Evolutionary conservation across 2,888 invertebrate species (phyloP).

Genomic region (Lissocephala sabroskyi): DNA sequence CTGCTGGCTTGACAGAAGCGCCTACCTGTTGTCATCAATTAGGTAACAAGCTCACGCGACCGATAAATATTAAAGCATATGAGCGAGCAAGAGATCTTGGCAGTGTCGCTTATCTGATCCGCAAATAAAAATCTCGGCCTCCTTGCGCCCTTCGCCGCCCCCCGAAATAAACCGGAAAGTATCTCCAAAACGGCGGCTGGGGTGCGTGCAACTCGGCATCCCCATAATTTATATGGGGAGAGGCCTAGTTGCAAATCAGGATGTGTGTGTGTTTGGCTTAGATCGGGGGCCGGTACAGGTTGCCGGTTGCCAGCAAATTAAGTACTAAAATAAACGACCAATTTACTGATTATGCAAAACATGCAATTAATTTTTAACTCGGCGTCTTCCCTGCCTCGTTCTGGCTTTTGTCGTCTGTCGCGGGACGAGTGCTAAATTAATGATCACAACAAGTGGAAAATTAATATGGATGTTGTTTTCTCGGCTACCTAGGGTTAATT

Average conservation of each 20-base stretch:
- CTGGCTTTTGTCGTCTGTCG: no score
- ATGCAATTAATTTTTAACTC: constrained; percentile 63
- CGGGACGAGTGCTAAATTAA: no score
- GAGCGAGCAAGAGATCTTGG: constrained; percentile 30
- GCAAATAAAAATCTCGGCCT: no score
- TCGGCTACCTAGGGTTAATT: no score
- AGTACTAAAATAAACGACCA: constrained; percentile 64
- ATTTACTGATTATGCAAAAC: constrained; percentile 67
- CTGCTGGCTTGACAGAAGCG: constrained; percentile 64
- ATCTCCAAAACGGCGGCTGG: no score
- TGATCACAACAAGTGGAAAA: no score
- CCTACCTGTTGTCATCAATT: constrained; percentile 71
- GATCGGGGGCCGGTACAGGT: constrained; percentile 13
- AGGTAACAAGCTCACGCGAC: constrained; percentile 70
- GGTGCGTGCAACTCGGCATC: no score
- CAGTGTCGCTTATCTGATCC: constrained; percentile 55
- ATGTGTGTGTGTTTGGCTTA: constrained; percentile 38
- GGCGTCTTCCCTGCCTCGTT: no score
- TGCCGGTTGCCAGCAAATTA: constrained; percentile 48
- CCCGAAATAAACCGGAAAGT: no score
- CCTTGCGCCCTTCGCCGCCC: no score
- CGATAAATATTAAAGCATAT: constrained; percentile 55
- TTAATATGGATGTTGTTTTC: no score
- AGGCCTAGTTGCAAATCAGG: constrained; percentile 46
- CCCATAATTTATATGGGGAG: no score